Percentiles rank a stretch among this genome's conserved stretches.
Evolutionary conservation across 2,113 vertebrate genomes (phyloP).

Genomic region (Strigops habroptila): DNA sequence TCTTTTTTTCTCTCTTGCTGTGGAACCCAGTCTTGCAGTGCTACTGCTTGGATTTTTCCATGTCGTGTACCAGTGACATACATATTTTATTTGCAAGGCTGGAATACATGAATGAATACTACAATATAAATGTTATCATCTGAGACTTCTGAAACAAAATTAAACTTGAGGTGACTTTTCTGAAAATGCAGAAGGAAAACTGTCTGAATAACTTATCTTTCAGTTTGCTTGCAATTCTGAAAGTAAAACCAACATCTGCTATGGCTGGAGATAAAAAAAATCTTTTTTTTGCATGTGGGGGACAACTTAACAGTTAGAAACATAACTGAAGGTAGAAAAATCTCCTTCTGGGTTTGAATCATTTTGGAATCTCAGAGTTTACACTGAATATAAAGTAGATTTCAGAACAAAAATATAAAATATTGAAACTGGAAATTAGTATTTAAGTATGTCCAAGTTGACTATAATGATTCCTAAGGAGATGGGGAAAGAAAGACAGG

Average conservation of each 20-base stretch:
- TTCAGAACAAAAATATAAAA: background rate
- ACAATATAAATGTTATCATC: background rate
- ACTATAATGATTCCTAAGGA: background rate
- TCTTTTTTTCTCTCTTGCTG: background rate
- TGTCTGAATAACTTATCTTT: background rate
- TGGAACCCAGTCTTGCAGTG: background rate
- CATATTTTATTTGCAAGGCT: background rate
- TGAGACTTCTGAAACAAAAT: background rate
- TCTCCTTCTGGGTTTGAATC: background rate
- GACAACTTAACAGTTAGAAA: background rate
- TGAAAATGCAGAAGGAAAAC: background rate
- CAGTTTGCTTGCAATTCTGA: background rate
- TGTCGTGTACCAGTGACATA: background rate
- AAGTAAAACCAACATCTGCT: background rate
- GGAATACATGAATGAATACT: background rate
- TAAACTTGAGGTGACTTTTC: background rate
- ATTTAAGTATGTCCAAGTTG: background rate
- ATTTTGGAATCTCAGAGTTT: background rate
- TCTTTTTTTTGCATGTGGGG: fast-evolving
- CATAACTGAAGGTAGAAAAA: background rate
- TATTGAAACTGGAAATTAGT: background rate
- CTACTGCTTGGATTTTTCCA: background rate
- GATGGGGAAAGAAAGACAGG: background rate
- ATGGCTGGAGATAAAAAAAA: background rate
- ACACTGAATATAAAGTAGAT: background rate